Evolutionary conservation across 1,140 invertebrate genomes (phyloP).

Genomic region (Drosophila virilis): DNA sequence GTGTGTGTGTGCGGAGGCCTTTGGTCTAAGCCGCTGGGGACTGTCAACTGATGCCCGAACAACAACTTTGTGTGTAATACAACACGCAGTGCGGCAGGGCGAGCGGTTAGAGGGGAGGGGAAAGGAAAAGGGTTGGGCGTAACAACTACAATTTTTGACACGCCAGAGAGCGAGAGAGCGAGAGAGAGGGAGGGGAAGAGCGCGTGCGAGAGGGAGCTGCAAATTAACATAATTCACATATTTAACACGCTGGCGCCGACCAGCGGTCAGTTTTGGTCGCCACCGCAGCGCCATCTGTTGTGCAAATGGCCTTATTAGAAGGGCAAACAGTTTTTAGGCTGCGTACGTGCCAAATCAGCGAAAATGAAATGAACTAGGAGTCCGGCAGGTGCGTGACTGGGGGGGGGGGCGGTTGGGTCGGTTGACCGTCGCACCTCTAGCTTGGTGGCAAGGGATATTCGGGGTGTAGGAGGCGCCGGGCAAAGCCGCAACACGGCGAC

Average conservation of each 20-base stretch:
- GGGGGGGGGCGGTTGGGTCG: not conserved
- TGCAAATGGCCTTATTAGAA: constrained; percentile 58
- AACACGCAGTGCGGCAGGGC: constrained; percentile 45
- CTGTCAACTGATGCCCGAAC: constrained; percentile 49
- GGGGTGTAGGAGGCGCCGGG: not conserved
- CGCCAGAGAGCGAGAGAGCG: constrained; percentile 39
- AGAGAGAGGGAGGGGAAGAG: constrained; percentile 9
- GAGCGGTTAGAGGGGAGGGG: not conserved
- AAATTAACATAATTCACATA: constrained; percentile 78
- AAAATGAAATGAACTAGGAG: constrained; percentile 38
- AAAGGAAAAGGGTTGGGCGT: not conserved
- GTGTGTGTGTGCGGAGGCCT: constrained; percentile 30
- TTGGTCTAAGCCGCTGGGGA: constrained; percentile 47
- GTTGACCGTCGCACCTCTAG: not conserved
- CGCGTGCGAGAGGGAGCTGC: not conserved
- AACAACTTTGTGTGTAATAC: constrained; percentile 70
- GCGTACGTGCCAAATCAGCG: constrained; percentile 76
- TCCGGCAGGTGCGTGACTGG: not conserved
- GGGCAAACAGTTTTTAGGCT: constrained; percentile 46
- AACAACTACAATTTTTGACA: constrained; percentile 69
- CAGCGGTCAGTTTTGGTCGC: constrained; percentile 51
- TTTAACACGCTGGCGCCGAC: constrained; percentile 69
- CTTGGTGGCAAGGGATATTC: not conserved
- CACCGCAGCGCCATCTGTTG: constrained; percentile 54
- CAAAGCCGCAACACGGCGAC: constrained; percentile 33